Evolutionary conservation across 2,797 vertebrate species (phyloP).

Genomic region (Cynopterus sphinx): DNA sequence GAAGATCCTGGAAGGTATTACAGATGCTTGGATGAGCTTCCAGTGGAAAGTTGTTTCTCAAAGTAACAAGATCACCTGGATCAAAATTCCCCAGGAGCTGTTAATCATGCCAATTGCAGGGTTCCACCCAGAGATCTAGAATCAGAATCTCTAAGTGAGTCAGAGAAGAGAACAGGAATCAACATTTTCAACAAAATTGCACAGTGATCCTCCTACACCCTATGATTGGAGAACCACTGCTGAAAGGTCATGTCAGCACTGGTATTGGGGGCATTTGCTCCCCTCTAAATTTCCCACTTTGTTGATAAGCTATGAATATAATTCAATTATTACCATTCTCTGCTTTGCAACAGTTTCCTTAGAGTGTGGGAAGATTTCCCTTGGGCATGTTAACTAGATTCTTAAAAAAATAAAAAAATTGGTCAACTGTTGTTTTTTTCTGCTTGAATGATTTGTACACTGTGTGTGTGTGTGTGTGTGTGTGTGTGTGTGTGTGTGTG

Average conservation of each 20-base stretch:
- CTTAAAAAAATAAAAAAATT: slow-evolving; percentile 12
- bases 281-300: not conserved
- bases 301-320: not conserved
- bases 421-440: slow-evolving; percentile 28
- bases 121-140: not conserved
- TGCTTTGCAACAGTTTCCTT: slow-evolving; percentile 52
- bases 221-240: not conserved
- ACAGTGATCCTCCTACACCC: not conserved
- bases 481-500: not conserved
- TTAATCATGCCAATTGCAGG: not conserved
- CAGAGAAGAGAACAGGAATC: not conserved
- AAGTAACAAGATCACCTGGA: not conserved
- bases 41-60: not conserved
- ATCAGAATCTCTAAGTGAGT: not conserved
- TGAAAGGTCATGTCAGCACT: not conserved
- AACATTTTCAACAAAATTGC: not conserved
- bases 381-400: not conserved
- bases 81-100: not conserved
- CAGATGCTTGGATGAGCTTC: not conserved
- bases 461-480: not conserved
- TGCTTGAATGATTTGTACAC: not conserved
- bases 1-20: not conserved
- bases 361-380: slow-evolving; percentile 15
- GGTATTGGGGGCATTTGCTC: not conserved
- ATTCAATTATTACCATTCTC: not conserved